phyloP scores from a whole-genome alignment of 2,113 vertebrate species.

The Dipodomys spectabilis region DNA sequence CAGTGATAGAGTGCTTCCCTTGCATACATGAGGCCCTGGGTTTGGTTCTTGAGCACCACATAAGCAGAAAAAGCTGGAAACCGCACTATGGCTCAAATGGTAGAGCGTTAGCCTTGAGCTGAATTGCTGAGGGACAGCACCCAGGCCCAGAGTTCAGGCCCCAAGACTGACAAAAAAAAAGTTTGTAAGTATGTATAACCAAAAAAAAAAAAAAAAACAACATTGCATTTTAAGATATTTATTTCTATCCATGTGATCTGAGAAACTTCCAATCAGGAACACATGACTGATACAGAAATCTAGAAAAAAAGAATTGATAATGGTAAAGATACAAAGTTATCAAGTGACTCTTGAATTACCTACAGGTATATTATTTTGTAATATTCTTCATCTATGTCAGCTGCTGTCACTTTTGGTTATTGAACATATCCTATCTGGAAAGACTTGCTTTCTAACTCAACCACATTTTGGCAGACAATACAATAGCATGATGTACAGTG shows the following conservation, averaged over 20 bases:
- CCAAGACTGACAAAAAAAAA: too few relatives aligned
- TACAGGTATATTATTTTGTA: neutral
- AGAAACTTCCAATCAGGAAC: neutral
- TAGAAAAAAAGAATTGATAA: neutral
- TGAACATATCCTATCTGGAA: neutral
- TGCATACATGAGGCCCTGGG: too few relatives aligned
- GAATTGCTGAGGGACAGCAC: too few relatives aligned
- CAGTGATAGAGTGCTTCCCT: too few relatives aligned
- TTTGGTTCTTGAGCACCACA: too few relatives aligned
- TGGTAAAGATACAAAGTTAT: neutral
- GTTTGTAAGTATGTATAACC: neutral
- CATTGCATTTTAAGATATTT: neutral
- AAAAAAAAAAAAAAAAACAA: too few relatives aligned
- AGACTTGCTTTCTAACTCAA: neutral
- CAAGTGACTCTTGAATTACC: neutral
- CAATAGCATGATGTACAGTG: neutral
- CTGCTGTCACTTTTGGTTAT: neutral
- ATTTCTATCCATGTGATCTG: neutral
- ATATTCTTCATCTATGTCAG: neutral
- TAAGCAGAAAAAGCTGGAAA: too few relatives aligned
- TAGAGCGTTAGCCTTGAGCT: too few relatives aligned
- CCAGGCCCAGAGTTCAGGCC: too few relatives aligned
- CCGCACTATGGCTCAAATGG: too few relatives aligned
- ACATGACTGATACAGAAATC: neutral
- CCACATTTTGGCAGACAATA: neutral